phyloP scores from a whole-genome alignment of 92 coral and sea anemone genomes.

The Heliopora coerulea region DNA sequence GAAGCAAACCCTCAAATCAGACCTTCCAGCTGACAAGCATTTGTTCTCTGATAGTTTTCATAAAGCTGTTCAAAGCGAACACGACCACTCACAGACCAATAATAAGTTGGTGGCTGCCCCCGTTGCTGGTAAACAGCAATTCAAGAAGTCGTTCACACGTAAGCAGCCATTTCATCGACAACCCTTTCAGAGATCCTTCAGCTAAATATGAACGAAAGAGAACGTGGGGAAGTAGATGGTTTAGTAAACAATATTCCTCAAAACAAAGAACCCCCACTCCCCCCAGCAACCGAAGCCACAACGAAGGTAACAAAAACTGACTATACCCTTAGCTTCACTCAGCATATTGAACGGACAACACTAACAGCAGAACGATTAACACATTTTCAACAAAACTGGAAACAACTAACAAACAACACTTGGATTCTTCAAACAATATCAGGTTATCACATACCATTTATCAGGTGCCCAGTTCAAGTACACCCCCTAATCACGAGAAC shows the following conservation, averaged over 20 bases:
- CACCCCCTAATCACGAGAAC: constrained; percentile 1
- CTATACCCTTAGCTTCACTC: constrained; percentile 34
- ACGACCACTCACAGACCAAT: constrained; percentile 36
- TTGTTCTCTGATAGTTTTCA: constrained; percentile 44
- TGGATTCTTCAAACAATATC: constrained; percentile 23
- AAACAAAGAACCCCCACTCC: constrained; percentile 30
- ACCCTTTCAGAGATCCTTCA: no score
- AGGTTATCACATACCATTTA: constrained; percentile 25
- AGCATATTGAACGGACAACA: constrained; percentile 19
- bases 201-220: constrained; percentile 34
- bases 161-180: constrained; percentile 8
- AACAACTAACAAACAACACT: no score
- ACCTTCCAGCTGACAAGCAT: constrained; percentile 32
- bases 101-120: constrained; percentile 17
- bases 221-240: constrained; percentile 43
- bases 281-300: neutral
- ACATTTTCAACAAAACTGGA: constrained; percentile 43
- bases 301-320: constrained; percentile 41
- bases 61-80: constrained; percentile 45
- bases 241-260: constrained; percentile 31
- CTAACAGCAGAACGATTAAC: constrained; percentile 48
- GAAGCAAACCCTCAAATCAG: constrained; percentile 49
- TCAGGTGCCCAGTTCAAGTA: no score
- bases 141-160: neutral
- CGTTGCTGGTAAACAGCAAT: neutral